Percentiles rank a stretch among this genome's conserved stretches.
Evolutionary conservation across 2,797 vertebrate species (phyloP).

Genomic region (Eutrigla gurnardus): DNA sequence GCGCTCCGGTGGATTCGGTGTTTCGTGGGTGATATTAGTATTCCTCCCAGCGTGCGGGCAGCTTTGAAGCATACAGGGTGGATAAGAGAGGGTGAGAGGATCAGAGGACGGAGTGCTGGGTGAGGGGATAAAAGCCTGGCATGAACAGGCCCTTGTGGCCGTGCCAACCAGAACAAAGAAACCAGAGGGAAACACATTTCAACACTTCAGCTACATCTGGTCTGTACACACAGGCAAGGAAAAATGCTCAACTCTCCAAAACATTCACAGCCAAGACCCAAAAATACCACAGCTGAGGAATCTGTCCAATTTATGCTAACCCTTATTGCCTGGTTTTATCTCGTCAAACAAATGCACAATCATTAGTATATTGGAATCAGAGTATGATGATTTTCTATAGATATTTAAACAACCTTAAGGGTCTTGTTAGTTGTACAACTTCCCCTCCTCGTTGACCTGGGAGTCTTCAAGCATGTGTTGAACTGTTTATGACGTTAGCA

Average conservation of each 20-base stretch:
- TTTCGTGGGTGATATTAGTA: constrained; percentile 59
- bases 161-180: constrained; percentile 65
- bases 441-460: no score
- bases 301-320: constrained; percentile 44
- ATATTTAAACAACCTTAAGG: no score
- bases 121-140: constrained; percentile 48
- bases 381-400: no score
- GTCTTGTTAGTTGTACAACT: no score
- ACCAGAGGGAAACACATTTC: constrained; percentile 7
- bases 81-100: constrained; percentile 30
- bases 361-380: no score
- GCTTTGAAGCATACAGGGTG: constrained; percentile 29
- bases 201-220: constrained; percentile 8
- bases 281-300: constrained; percentile 46
- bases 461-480: no score
- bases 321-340: neutral
- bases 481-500: no score
- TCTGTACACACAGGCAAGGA: neutral
- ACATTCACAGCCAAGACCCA: constrained; percentile 26
- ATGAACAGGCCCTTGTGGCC: constrained; percentile 26
- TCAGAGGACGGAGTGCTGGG: constrained; percentile 19
- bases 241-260: constrained; percentile 29
- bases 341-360: no score
- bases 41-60: constrained; percentile 43
- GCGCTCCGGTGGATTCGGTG: neutral